These are phyloP conservation scores for Ptiloglossa arizonensis DNA, from an alignment of 1,140 invertebrate species.

Conservation along the genomic window DNA sequence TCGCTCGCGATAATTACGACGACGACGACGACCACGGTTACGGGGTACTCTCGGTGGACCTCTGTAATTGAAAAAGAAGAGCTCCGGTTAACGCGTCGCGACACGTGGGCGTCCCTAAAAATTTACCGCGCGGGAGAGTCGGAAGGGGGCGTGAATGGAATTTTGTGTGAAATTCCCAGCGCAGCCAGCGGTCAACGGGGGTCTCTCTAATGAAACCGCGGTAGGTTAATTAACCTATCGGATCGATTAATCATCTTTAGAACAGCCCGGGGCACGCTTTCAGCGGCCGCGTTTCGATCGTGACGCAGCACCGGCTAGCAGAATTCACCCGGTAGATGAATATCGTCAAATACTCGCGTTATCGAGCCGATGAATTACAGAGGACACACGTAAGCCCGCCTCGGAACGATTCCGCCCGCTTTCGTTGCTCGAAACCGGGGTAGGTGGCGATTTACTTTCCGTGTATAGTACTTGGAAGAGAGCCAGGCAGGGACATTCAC, in stretches of 20 bases:
- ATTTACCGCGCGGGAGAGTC: constrained; percentile 57
- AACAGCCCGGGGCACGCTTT: constrained; percentile 19
- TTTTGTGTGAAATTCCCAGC: constrained; percentile 72
- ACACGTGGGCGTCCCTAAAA: constrained; percentile 58
- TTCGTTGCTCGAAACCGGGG: too few species aligned
- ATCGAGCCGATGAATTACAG: too few species aligned
- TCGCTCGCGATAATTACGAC: constrained; percentile 13
- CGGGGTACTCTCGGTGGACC: not conserved
- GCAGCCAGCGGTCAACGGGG: constrained; percentile 53
- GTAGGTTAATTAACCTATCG: constrained; percentile 74
- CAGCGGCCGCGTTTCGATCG: not conserved
- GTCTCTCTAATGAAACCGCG: constrained; percentile 67
- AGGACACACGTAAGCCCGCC: too few species aligned
- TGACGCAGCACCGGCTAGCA: not conserved
- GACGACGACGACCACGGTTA: not conserved
- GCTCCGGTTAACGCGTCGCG: constrained; percentile 19
- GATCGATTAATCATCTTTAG: constrained; percentile 73
- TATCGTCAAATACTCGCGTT: too few species aligned
- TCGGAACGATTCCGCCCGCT: too few species aligned
- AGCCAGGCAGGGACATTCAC: too few species aligned
- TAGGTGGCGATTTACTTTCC: too few species aligned
- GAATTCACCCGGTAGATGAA: too few species aligned
- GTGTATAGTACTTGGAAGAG: too few species aligned
- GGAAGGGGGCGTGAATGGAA: too few species aligned
- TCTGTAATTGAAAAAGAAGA: constrained; percentile 28